phyloP scores from a whole-genome alignment of 1,140 invertebrate genomes.

The Ceratina australensis region DNA sequence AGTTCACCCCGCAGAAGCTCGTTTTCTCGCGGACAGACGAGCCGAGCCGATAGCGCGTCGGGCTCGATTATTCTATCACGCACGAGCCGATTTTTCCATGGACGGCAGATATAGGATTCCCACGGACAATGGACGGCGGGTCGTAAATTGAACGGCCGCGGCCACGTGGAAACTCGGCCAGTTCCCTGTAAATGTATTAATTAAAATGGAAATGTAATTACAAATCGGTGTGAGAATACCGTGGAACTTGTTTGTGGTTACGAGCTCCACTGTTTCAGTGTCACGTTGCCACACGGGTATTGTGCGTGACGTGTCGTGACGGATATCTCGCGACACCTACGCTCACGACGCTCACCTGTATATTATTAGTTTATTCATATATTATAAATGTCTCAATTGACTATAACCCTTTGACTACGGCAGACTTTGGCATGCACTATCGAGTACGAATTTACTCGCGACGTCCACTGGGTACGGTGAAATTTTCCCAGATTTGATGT shows the following conservation, averaged over 20 bases:
- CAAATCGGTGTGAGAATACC: conserved; percentile 12
- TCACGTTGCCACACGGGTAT: too few relatives aligned
- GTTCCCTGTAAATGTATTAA: conserved; percentile 13
- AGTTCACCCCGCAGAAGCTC: background rate
- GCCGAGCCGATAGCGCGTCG: background rate
- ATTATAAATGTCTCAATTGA: too few relatives aligned
- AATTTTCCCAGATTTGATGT: too few relatives aligned
- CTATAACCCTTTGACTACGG: too few relatives aligned
- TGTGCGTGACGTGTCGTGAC: too few relatives aligned
- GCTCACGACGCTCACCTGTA: too few relatives aligned
- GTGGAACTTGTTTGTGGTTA: conserved; percentile 22
- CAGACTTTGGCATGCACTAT: too few relatives aligned
- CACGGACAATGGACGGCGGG: background rate
- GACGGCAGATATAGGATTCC: background rate
- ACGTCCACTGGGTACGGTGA: too few relatives aligned
- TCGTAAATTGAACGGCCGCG: conserved; percentile 17
- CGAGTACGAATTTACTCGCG: too few relatives aligned
- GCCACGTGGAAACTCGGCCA: conserved; percentile 15
- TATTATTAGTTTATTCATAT: too few relatives aligned
- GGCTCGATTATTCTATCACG: background rate
- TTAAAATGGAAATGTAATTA: conserved; percentile 42
- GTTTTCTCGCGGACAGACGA: background rate
- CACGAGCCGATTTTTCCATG: background rate
- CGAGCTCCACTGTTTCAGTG: background rate
- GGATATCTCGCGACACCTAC: too few relatives aligned